These are phyloP conservation scores for Vandiemenella viatica DNA, from an alignment of 2,888 invertebrate genomes.

Conservation along the genomic window DNA sequence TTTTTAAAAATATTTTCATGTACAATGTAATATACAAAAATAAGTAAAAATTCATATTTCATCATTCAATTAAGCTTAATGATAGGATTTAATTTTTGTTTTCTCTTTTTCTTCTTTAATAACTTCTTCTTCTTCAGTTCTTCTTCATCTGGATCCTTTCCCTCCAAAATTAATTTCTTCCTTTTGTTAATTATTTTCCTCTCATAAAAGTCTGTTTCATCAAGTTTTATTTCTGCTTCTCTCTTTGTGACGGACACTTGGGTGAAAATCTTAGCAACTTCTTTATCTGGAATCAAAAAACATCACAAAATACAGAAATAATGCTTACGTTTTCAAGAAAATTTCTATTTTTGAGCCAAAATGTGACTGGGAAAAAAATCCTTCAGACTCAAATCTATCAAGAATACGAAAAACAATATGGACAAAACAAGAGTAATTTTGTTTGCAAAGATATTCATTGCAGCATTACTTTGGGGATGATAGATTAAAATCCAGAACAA, in stretches of 20 bases:
- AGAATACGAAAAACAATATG: no score
- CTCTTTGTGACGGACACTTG: conserved; percentile 85
- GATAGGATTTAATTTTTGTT: conserved; percentile 9
- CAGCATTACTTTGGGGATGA: no score
- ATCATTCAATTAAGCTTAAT: no score
- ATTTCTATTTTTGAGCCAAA: background rate
- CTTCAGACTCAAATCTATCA: no score
- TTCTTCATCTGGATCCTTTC: conserved; percentile 64
- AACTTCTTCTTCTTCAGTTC: conserved; percentile 27
- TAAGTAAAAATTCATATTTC: no score
- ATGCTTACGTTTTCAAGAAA: background rate
- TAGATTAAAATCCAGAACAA: no score
- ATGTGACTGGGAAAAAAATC: no score
- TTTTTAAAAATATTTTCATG: no score
- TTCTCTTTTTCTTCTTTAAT: conserved; percentile 12
- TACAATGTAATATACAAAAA: no score
- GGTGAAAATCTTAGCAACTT: conserved; percentile 78
- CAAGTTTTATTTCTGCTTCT: conserved; percentile 82
- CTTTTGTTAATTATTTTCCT: conserved; percentile 69
- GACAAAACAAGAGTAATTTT: no score
- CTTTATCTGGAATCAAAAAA: conserved; percentile 46
- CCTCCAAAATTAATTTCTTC: conserved; percentile 76
- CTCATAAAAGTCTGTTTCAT: conserved; percentile 84
- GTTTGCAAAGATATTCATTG: no score
- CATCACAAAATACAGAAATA: no score